A percentile compares a stretch with the other conserved stretches of the same genome.
These are phyloP conservation scores for Choloepus didactylus DNA, from an alignment of 2,797 vertebrate species.

Conservation along the genomic window DNA sequence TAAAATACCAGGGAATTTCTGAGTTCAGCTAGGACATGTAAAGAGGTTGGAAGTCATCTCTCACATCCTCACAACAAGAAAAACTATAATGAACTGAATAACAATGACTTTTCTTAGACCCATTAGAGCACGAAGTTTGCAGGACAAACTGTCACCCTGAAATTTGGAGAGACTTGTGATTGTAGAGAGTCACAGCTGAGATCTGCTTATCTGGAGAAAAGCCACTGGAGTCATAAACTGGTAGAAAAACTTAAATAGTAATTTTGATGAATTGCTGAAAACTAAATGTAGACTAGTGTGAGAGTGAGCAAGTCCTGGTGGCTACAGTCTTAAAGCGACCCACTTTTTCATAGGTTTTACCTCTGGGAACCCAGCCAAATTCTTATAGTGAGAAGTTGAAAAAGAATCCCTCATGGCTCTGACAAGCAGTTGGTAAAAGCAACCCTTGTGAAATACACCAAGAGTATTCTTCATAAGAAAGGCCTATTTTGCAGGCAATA, in stretches of 20 bases:
- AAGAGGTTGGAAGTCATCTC: background rate
- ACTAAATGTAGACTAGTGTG: background rate
- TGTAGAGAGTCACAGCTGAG: background rate
- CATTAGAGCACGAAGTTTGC: background rate
- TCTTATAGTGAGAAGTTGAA: background rate
- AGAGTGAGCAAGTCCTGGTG: background rate
- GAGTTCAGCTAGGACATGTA: background rate
- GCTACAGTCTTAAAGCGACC: background rate
- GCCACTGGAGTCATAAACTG: background rate
- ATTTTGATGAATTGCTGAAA: background rate
- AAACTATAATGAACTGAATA: background rate
- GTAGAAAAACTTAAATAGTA: background rate
- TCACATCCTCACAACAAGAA: background rate
- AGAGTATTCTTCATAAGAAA: background rate
- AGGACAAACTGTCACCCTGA: background rate
- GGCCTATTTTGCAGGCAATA: background rate
- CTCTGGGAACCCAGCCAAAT: background rate
- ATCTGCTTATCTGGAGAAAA: conserved; percentile 7
- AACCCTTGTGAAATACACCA: background rate
- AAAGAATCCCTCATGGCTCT: background rate
- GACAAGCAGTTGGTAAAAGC: background rate
- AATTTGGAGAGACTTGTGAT: background rate
- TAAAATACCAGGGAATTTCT: background rate
- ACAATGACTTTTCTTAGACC: background rate
- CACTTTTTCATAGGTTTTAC: background rate